Base-by-base conservation (phyloP, 2,888 invertebrate genomes). In the Griposia aprilina region DNA sequence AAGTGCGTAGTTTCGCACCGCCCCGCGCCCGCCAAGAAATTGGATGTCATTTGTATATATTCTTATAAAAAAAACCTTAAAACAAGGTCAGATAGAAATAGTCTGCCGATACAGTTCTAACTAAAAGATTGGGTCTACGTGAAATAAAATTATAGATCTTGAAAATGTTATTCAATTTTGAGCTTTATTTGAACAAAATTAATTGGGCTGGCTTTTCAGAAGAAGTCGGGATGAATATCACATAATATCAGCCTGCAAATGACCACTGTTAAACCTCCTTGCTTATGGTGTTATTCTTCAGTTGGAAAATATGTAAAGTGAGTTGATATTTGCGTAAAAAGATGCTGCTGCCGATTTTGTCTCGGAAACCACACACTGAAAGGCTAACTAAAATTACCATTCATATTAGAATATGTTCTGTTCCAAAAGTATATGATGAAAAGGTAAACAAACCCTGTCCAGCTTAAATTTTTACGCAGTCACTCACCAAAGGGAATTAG, bases 1-100 rank as follows among this genome's bases (percentile, higher is more conserved):
- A 79, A 70, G 36, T 36, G 23, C 41, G 67, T 74, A 68, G 41
- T 70, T 60, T 66, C 60, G 30, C 55, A 57, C 15, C 57, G 15
- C 20, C 57, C 45, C 55, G 48, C 60, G 30, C 80, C 41, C 41
- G 41, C 41, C 30, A 36, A 77, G 69, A 76, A 45, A 81, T 84
- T 74, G 71, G 70, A 71, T 57, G 23, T 45, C 67, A 59, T 85
- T 81, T 74, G 70, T 73, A 72, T 63, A 63, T 67, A 68, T 71
- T 74, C 73, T 11, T 52, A 15, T 13, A 68, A 82, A 36, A 36
- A 36, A 74, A 80, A 48, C 26, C 23, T 76, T 67, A 67, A 74
- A 68, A 83, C 55, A 60, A 84, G 74, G 71, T 76, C 70, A 74
- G 55, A 76, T 48, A 60, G 74, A 57, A 81, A 76, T 45, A 36